A percentile compares a stretch with the other conserved stretches of the same genome.
These are phyloP conservation scores for Tineola bisselliella DNA, from an alignment of 2,888 invertebrate genomes.

Conservation along the genomic window DNA sequence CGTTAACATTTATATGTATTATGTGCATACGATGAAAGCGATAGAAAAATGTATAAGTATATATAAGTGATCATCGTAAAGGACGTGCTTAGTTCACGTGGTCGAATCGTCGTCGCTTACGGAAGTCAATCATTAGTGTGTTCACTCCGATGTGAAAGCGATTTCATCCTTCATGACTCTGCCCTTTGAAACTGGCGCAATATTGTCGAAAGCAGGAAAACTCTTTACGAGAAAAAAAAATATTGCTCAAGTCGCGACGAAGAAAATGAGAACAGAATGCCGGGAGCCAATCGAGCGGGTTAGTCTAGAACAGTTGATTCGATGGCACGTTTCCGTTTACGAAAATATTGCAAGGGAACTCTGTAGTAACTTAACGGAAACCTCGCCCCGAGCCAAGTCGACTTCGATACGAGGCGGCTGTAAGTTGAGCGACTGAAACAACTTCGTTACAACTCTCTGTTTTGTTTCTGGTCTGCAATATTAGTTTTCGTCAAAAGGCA, in stretches of 20 bases:
- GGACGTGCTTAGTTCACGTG: neutral
- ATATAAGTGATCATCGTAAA: neutral
- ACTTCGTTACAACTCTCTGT: conserved; percentile 62
- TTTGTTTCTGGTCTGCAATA: conserved; percentile 59
- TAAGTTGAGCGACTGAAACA: conserved; percentile 51
- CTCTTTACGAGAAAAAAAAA: conserved; percentile 51
- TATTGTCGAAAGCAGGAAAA: conserved; percentile 65
- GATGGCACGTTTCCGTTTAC: conserved; percentile 48
- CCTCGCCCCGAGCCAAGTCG: conserved; percentile 22
- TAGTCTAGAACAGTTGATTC: conserved; percentile 28
- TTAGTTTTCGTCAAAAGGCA: conserved; percentile 65
- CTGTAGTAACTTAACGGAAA: conserved; percentile 30
- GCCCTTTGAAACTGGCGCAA: conserved; percentile 61
- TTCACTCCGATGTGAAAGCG: conserved; percentile 62
- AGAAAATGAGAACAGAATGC: conserved; percentile 57
- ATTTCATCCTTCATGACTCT: conserved; percentile 53
- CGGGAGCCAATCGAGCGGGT: conserved; percentile 56
- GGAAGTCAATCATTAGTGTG: conserved; percentile 68
- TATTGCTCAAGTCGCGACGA: conserved; percentile 44
- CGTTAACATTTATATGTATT: too few species aligned
- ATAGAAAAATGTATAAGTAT: neutral
- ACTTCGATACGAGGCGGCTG: conserved; percentile 30
- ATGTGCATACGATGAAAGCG: too few species aligned
- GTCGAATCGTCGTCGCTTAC: conserved; percentile 35
- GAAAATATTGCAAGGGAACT: conserved; percentile 28